phyloP scores from a whole-genome alignment of 2,797 vertebrate genomes.

The Melanotaenia trifasciata region DNA sequence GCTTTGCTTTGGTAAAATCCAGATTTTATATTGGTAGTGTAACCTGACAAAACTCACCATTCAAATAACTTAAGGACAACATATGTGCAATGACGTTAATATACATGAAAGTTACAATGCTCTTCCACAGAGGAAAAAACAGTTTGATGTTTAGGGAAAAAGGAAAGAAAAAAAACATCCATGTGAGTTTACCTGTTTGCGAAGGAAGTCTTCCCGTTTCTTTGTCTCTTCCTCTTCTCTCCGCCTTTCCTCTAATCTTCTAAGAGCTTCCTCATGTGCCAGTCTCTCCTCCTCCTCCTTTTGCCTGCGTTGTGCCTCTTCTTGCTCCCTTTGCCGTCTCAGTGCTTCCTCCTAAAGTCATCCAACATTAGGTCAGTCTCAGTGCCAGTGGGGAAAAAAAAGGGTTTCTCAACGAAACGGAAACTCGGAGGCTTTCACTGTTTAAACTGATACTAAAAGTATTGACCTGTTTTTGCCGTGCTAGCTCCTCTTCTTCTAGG shows the following conservation, averaged over 20 bases:
- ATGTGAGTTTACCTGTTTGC: slow-evolving; percentile 88
- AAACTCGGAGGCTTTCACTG: not conserved
- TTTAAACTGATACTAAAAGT: not conserved
- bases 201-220: slow-evolving; percentile 92
- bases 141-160: too few relatives aligned
- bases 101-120: not conserved
- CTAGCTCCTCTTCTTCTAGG: slow-evolving; percentile 89
- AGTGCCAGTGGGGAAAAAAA: not conserved
- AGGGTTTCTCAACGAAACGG: not conserved
- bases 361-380: slow-evolving; percentile 26
- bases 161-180: not conserved
- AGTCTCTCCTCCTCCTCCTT: slow-evolving; percentile 90
- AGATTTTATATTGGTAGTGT: too few relatives aligned
- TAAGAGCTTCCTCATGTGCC: slow-evolving; percentile 92
- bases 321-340: slow-evolving; percentile 90
- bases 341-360: slow-evolving; percentile 90
- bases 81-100: not conserved
- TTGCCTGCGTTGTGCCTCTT: slow-evolving; percentile 90
- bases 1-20: too few relatives aligned
- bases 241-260: slow-evolving; percentile 88
- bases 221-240: slow-evolving; percentile 91
- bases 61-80: too few relatives aligned
- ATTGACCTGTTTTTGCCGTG: slow-evolving; percentile 89
- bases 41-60: too few relatives aligned
- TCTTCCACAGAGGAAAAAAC: too few relatives aligned